Evolutionary conservation across 2,888 invertebrate species (phyloP).

Genomic region (Campopleginae sp.): DNA sequence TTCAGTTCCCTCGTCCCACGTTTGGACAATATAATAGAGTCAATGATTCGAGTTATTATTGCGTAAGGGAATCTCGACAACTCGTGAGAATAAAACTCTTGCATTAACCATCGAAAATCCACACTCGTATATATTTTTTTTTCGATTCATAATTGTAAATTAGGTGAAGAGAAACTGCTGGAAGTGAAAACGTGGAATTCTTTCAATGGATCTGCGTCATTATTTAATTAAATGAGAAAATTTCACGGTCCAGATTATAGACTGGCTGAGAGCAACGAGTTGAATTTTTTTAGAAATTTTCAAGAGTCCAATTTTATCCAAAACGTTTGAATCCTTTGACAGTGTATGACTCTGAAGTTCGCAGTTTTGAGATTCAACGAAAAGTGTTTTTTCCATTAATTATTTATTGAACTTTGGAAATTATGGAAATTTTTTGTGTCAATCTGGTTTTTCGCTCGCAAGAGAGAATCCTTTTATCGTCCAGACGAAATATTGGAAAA

Average conservation of each 20-base stretch:
- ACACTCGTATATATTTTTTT: neutral
- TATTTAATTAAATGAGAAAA: neutral
- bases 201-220: neutral
- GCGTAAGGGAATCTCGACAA: slow-evolving; percentile 51
- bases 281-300: too few relatives aligned
- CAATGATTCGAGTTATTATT: slow-evolving; percentile 53
- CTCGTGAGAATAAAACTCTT: slow-evolving; percentile 42
- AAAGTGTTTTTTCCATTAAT: too few relatives aligned
- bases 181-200: neutral
- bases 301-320: too few relatives aligned
- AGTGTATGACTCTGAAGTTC: too few relatives aligned
- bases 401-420: too few relatives aligned
- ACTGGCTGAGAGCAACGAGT: neutral
- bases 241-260: neutral
- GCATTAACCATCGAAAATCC: neutral
- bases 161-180: neutral
- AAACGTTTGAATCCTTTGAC: too few relatives aligned
- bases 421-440: too few relatives aligned
- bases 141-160: neutral
- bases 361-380: too few relatives aligned
- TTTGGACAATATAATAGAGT: slow-evolving; percentile 45
- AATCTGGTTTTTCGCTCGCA: too few relatives aligned
- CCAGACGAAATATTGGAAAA: too few relatives aligned
- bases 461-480: too few relatives aligned
- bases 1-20: slow-evolving; percentile 60